Base-by-base conservation (phyloP, 2,113 vertebrate species). In the Fregata magnificens region DNA sequence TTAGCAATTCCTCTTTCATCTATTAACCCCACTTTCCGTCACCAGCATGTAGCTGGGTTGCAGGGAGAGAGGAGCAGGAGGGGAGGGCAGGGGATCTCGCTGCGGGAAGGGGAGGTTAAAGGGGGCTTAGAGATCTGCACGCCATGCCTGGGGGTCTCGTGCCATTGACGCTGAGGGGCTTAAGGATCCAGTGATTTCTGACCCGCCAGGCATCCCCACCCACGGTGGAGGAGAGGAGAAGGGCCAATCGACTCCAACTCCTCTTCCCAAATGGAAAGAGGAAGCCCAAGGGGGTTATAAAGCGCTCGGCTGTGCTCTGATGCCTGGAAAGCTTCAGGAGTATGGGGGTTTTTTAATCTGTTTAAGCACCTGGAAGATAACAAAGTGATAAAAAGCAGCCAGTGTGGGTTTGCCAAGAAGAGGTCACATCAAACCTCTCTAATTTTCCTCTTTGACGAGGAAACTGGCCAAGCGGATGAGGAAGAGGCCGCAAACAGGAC, bases 31-130 rank as follows among this genome's bases (percentile, higher is more conserved):
- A 16, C 31, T 89, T 28, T 26, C 62, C 53, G 28, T 34, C 4
- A 0, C 29, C 0, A 9, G 7, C 0, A 0, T 2, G 1, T 50
- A 28, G 79, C 58, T 50, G 63, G 47, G 40, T 9, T 0, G 6
- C 67, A 79, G n/a, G 62, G 38, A 61, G 11, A 14, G 74, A 55
- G 52, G 26, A 40, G 40, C 8, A 4, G 58, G 53, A 55, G 61
- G 45, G 71, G 32, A n/a, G 49, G 31, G 82, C 56, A 71, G 40
- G 36, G 58, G 45, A 29, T 67, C 36, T 53, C 10, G 2, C 49
- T 6, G 10, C 10, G 59, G 38, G 53, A 45, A 22, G 52, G 22
- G 36, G 14, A 29, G 25, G 29, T 24, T 26, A 12, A 29, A 49
- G n/a, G 61, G 44, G 49, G 6, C 29, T 32, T 19, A 10, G 36